These are phyloP conservation scores for Acronicta alni DNA, from an alignment of 2,888 invertebrate genomes.

Conservation along the genomic window DNA sequence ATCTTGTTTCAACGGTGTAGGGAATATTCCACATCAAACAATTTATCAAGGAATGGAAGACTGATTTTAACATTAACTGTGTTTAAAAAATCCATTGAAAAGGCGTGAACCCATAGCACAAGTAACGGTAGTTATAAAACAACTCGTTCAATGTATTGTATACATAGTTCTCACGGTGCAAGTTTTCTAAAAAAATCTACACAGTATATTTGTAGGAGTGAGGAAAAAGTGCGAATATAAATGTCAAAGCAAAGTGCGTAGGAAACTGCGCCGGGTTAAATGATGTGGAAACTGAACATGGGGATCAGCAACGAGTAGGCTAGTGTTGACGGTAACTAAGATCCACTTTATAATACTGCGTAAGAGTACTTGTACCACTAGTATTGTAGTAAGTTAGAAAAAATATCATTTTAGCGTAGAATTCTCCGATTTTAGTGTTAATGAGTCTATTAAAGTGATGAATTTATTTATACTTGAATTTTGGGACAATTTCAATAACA, in stretches of 20 bases:
- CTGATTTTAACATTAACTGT: no score
- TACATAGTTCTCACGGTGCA: slow-evolving; percentile 61
- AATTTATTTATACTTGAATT: no score
- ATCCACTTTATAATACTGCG: no score
- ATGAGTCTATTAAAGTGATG: no score
- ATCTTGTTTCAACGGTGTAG: no score
- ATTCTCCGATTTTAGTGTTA: no score
- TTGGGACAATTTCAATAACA: no score
- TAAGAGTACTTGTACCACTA: neutral
- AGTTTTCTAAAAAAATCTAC: slow-evolving; percentile 54
- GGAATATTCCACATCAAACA: no score
- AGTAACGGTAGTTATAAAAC: slow-evolving; percentile 4
- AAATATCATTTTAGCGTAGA: no score
- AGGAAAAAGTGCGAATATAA: slow-evolving; percentile 71
- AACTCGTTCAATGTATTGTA: slow-evolving; percentile 9
- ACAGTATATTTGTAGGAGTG: slow-evolving; percentile 28
- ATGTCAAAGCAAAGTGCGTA: slow-evolving; percentile 72
- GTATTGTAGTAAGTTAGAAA: neutral
- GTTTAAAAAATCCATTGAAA: no score
- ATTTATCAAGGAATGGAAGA: no score
- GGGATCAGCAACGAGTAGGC: slow-evolving; percentile 56
- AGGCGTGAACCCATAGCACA: neutral
- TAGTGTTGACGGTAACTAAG: neutral
- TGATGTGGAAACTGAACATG: slow-evolving; percentile 77
- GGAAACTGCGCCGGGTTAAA: slow-evolving; percentile 78